These are phyloP conservation scores for Ahaetulla prasina DNA, from an alignment of 2,113 vertebrate species.

Conservation along the genomic window DNA sequence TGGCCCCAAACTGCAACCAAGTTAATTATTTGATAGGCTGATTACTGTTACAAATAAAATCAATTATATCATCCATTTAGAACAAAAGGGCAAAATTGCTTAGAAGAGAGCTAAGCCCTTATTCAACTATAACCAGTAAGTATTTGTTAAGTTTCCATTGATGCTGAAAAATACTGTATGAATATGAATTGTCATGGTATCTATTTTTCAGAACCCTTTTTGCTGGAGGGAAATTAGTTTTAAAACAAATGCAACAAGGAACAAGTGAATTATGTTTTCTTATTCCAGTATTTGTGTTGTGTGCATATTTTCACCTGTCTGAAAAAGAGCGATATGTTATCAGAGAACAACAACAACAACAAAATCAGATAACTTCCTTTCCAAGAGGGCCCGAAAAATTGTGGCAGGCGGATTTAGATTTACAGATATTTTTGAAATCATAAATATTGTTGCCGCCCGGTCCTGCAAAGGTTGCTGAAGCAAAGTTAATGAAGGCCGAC, in stretches of 20 bases:
- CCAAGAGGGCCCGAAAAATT: not conserved
- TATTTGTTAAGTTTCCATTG: not conserved
- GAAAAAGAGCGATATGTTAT: not conserved
- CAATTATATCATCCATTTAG: not conserved
- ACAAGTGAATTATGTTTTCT: not conserved
- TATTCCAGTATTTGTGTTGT: not conserved
- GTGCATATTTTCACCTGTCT: not conserved
- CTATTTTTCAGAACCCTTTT: not conserved
- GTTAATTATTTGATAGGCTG: not conserved
- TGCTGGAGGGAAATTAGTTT: not conserved
- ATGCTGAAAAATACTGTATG: not conserved
- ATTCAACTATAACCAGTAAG: not conserved
- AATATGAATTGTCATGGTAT: not conserved
- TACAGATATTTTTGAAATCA: not conserved
- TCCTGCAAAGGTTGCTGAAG: not conserved
- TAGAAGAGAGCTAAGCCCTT: not conserved
- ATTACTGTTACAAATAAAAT: not conserved
- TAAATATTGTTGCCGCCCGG: not conserved
- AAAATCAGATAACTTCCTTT: not conserved
- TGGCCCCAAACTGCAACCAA: not conserved
- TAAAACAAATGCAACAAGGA: not conserved
- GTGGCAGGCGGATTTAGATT: not conserved
- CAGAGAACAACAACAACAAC: not conserved
- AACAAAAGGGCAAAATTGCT: not conserved
- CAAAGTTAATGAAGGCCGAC: not conserved